Percentiles rank a stretch among this genome's conserved stretches.
Evolutionary conservation across 1,140 invertebrate species (phyloP).

Genomic region (Sarcophaga bullata): DNA sequence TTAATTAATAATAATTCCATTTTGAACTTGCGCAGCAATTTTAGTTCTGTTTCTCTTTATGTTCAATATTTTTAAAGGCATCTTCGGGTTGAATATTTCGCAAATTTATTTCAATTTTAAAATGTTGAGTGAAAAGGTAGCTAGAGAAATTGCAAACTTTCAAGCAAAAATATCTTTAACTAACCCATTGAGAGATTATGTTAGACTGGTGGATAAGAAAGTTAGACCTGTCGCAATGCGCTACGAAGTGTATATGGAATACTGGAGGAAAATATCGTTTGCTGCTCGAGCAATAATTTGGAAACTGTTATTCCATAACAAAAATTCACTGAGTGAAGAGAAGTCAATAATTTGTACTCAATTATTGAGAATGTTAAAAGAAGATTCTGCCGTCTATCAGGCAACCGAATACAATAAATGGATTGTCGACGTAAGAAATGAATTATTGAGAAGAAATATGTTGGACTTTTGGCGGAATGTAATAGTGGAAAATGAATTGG

Average conservation of each 20-base stretch:
- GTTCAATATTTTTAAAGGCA: no score
- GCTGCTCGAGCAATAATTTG: not conserved
- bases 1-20: no score
- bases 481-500: conserved; percentile 53
- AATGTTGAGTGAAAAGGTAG: not conserved
- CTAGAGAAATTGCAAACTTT: not conserved
- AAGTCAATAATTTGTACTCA: conserved; percentile 46
- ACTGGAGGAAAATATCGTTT: conserved; percentile 31
- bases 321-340: conserved; percentile 32
- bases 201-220: conserved; percentile 3
- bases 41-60: no score
- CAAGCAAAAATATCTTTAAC: conserved; percentile 21
- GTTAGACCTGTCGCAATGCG: not conserved
- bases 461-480: conserved; percentile 57
- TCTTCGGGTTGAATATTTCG: no score
- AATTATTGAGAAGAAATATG: conserved; percentile 50
- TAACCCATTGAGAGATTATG: conserved; percentile 27
- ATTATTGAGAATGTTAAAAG: conserved; percentile 51
- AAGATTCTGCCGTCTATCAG: conserved; percentile 54
- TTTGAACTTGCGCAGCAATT: no score
- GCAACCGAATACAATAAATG: conserved; percentile 56
- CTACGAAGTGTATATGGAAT: conserved; percentile 6
- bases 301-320: conserved; percentile 37
- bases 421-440: conserved; percentile 52
- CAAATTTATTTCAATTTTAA: not conserved